Percentiles rank a stretch among this genome's conserved stretches.
phyloP scores from a whole-genome alignment of 2,888 invertebrate species.

The Listrodromus nycthemerus region DNA sequence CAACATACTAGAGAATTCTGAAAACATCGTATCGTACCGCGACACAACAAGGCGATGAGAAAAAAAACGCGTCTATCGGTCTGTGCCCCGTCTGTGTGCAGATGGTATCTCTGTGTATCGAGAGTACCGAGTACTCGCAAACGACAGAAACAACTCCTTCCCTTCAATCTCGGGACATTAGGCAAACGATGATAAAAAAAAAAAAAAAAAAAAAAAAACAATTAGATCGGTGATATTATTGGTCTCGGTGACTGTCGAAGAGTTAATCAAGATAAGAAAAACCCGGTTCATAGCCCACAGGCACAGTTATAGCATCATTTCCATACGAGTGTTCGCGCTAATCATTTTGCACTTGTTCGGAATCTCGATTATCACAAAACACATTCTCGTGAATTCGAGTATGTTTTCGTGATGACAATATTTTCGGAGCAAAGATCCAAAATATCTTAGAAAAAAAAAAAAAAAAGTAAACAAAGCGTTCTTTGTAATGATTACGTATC shows the following conservation, averaged over 20 bases:
- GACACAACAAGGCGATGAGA: constrained; percentile 14
- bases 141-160: constrained; percentile 18
- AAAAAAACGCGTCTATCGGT: constrained; percentile 33
- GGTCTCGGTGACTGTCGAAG: constrained; percentile 53
- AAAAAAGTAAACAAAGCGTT: constrained; percentile 1
- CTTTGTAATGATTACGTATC: constrained; percentile 7
- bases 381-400: background rate
- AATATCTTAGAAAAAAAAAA: background rate
- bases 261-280: constrained; percentile 55
- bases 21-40: constrained; percentile 34
- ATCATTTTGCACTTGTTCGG: background rate
- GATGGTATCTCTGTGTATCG: background rate
- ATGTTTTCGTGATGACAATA: background rate
- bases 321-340: background rate
- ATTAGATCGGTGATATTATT: constrained; percentile 30
- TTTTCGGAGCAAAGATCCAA: background rate
- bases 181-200: constrained; percentile 28
- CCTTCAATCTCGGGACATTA: constrained; percentile 12
- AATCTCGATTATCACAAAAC: background rate
- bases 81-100: constrained; percentile 17
- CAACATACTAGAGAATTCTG: constrained; percentile 33
- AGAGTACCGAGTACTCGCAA: background rate
- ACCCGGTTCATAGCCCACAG: background rate
- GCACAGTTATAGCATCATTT: constrained; percentile 6
- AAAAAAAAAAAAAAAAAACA: constrained; percentile 7